phyloP scores from a whole-genome alignment of 2,797 vertebrate species.

The Tadarida brasiliensis region DNA sequence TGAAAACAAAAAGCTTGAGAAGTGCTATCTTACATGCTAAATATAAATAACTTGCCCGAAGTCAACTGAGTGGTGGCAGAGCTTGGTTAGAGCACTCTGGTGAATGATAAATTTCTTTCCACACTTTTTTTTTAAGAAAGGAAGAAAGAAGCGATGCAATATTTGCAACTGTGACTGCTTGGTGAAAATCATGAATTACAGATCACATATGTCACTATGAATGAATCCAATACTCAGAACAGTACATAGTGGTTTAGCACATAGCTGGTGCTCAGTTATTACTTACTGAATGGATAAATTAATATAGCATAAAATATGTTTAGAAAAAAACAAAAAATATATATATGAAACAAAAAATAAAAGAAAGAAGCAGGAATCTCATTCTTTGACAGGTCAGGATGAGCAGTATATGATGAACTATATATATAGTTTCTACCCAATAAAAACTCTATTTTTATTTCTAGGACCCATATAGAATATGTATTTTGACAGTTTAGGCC shows the following conservation, averaged over 20 bases:
- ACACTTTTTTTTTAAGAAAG: background rate
- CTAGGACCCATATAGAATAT: background rate
- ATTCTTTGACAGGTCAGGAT: background rate
- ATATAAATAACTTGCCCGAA: background rate
- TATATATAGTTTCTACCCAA: background rate
- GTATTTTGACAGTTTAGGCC: background rate
- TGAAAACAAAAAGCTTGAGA: background rate
- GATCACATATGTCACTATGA: background rate
- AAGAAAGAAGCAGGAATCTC: background rate
- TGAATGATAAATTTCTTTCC: background rate
- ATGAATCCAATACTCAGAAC: background rate
- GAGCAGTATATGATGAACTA: too few relatives aligned
- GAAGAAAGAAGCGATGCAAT: background rate
- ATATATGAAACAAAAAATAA: background rate
- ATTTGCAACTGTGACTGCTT: background rate
- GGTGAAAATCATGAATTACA: conserved; percentile 7
- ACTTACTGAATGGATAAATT: background rate
- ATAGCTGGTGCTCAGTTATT: background rate
- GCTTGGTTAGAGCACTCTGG: background rate
- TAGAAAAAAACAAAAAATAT: conserved; percentile 23
- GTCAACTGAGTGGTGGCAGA: background rate
- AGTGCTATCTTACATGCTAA: background rate
- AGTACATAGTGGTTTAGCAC: background rate
- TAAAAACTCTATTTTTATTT: background rate
- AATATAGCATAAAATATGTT: background rate